Conservation (phyloP, 2,113 vertebrate genomes). For the Odocoileus hemionus region DNA sequence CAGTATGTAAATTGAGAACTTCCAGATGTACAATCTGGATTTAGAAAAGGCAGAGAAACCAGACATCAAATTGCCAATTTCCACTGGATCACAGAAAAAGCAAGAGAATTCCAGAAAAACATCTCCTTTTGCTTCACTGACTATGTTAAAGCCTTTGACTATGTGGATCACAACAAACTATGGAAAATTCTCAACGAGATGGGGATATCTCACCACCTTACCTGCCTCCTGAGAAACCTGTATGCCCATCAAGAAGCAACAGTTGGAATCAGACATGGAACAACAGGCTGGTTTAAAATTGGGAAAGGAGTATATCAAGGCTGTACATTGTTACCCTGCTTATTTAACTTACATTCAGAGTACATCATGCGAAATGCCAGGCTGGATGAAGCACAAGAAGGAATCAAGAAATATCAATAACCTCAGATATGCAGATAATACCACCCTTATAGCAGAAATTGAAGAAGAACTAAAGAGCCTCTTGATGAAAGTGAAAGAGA, state of each 20-base stretch:
- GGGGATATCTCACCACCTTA: background rate
- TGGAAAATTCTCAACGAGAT: background rate
- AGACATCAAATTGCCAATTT: background rate
- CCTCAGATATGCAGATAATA: background rate
- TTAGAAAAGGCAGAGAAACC: background rate
- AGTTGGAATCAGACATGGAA: background rate
- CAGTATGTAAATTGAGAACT: background rate
- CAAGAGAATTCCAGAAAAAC: background rate
- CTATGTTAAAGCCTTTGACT: background rate
- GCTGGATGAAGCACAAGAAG: background rate
- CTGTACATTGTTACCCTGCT: background rate
- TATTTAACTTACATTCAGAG: background rate
- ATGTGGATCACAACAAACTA: background rate
- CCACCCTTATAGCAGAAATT: background rate
- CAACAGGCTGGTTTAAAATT: background rate
- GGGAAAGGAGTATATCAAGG: background rate
- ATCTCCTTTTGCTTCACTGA: background rate
- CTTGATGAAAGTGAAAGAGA: background rate
- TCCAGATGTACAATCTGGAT: background rate
- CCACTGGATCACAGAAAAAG: background rate
- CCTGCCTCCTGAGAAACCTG: background rate
- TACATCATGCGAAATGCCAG: background rate
- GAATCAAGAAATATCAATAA: background rate
- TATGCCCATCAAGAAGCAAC: background rate
- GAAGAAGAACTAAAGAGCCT: background rate